These are phyloP conservation scores for Nephrocerus scutellatus DNA, from an alignment of 2,888 invertebrate species.

Conservation along the genomic window DNA sequence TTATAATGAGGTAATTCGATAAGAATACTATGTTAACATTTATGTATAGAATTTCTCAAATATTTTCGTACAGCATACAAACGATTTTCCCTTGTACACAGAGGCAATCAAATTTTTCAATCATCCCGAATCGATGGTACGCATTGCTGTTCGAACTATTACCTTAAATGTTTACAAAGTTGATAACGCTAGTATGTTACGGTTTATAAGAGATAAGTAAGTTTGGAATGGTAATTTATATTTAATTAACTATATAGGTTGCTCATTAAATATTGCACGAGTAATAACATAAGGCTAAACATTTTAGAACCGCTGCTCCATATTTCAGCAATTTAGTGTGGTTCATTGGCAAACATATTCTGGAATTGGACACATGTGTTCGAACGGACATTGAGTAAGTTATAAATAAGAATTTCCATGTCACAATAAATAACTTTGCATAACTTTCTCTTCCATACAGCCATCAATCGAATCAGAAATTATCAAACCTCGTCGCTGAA, in stretches of 20 bases:
- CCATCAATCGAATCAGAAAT: conserved; percentile 81
- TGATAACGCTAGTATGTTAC: conserved; percentile 88
- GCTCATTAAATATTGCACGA: conserved; percentile 6
- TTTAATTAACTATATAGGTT: not conserved
- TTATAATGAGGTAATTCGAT: conserved; percentile 86
- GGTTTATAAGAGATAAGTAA: conserved; percentile 83
- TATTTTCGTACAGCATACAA: conserved; percentile 63
- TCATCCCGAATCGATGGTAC: conserved; percentile 97
- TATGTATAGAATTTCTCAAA: not conserved
- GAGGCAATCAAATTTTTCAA: conserved; percentile 99
- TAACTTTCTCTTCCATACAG: conserved; percentile 50
- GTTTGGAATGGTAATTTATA: conserved; percentile 15
- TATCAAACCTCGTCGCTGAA: conserved; percentile 92
- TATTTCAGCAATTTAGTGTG: conserved; percentile 98
- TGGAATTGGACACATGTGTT: conserved; percentile 91
- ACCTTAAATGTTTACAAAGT: conserved; percentile 95
- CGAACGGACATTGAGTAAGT: conserved; percentile 89
- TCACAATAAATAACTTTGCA: not conserved
- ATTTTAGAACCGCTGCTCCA: conserved; percentile 79
- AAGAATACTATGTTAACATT: conserved; percentile 40
- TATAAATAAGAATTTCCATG: not conserved
- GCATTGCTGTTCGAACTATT: conserved; percentile 95
- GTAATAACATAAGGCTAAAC: conserved; percentile 17
- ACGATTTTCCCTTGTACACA: conserved; percentile 97
- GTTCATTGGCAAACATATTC: conserved; percentile 96